These are phyloP conservation scores for Megaustenia siamemsis DNA, from an alignment of 2,888 invertebrate genomes.

Conservation along the genomic window DNA sequence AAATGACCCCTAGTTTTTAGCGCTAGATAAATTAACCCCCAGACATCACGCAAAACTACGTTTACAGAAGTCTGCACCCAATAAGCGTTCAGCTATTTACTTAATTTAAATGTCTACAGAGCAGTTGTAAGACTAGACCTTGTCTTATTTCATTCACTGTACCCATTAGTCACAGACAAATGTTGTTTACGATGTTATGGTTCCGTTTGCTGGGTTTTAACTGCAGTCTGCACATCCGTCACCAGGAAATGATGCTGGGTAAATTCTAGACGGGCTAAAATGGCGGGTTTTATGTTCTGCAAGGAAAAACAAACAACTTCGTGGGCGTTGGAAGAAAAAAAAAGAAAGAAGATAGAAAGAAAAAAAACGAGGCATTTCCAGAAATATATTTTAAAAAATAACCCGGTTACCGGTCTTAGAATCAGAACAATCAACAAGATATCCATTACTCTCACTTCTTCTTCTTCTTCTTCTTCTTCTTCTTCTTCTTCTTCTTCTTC, in stretches of 20 bases:
- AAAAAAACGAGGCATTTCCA: not conserved
- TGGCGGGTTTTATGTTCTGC: no score
- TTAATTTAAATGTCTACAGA: not conserved
- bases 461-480: conserved; percentile 1
- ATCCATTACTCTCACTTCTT: no score
- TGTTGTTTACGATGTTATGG: not conserved
- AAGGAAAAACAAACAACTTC: no score
- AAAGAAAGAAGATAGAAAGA: no score
- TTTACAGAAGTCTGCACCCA: not conserved
- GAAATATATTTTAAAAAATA: not conserved
- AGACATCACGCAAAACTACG: conserved; percentile 1
- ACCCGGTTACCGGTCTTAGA: no score
- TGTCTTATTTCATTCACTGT: not conserved
- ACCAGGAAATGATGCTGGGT: not conserved
- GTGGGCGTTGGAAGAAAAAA: no score
- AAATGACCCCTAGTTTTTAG: not conserved
- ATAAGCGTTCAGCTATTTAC: not conserved
- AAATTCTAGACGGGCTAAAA: not conserved
- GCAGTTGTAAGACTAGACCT: not conserved
- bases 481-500: conserved; percentile 23
- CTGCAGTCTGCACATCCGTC: not conserved
- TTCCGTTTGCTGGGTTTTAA: not conserved
- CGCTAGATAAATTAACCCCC: not conserved
- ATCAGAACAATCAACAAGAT: no score
- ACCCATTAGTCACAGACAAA: not conserved